Evolutionary conservation across 2,888 invertebrate species (phyloP).

Genomic region (Polyommatus icarus): DNA sequence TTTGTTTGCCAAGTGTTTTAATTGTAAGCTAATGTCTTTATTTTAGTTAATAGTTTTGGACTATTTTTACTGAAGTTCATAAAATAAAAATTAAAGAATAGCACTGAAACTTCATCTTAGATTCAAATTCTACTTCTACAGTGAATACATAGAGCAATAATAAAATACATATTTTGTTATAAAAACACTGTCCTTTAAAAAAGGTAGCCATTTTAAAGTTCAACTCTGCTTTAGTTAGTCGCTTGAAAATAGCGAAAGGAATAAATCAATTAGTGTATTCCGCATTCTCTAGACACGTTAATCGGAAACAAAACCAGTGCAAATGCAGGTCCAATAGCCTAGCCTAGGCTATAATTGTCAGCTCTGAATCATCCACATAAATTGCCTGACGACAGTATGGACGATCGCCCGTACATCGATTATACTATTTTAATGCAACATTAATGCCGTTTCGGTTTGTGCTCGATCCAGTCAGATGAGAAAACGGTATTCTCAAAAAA

Average conservation of each 20-base stretch:
- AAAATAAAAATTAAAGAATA: not conserved
- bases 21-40: not conserved
- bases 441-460: not conserved
- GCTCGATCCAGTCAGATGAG: not conserved
- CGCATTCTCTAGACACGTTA: conserved; percentile 28
- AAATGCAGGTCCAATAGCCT: conserved; percentile 32
- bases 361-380: conserved; percentile 73
- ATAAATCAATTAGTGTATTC: conserved; percentile 24
- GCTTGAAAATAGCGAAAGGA: not conserved
- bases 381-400: conserved; percentile 60
- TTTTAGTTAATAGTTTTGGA: not conserved
- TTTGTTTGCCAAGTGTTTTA: not conserved
- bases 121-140: too few relatives aligned
- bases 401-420: conserved; percentile 49
- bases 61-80: not conserved
- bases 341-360: conserved; percentile 46
- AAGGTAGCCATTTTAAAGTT: not conserved
- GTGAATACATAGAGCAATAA: not conserved
- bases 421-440: not conserved
- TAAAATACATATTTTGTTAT: too few relatives aligned
- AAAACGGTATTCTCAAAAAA: not conserved
- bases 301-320: conserved; percentile 23
- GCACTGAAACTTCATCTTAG: too few relatives aligned
- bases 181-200: not conserved
- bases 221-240: not conserved